Evolutionary conservation across 1,140 invertebrate genomes (phyloP), one percentile per base, ranked within the genome.

Genomic region (Dendrolimus kikuchii): DNA sequence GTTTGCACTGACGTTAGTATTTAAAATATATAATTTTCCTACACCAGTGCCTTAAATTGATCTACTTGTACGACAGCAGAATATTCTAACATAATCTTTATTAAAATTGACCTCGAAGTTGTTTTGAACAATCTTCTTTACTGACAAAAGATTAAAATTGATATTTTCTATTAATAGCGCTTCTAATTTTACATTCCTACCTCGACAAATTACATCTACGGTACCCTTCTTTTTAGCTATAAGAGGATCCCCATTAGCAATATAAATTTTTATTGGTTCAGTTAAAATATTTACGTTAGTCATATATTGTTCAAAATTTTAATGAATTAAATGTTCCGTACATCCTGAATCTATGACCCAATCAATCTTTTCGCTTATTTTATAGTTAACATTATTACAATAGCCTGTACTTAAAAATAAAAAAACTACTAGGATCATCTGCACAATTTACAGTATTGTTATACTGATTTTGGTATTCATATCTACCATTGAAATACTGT

Each of bases 281-380:
- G 56, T 47, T 57, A 65, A 51, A 6, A 38, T 40, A 56, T 47
- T 46, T 7, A 65, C 43, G 42, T 61, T 50, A 42, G 44, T 49
- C 56, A 65, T 61, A n/a, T 49, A 52, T 40, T 57, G 7, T 55
- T 59, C 53, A 53, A 44, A 57, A 9, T 54, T n/a, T 38, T 41
- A 9, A 36, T 49, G 52, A 53, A n/a, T 39, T 47, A 59, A 57
- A 43, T 61, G 53, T 45, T 65, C 8, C 23, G 55, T 51, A 9
- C 51, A 55, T n/a, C 62, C 56, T 5, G 58, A 64, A 46, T 64
- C 62, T 5, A 64, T 40, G 37, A 62, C 40, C 41, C 55, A 56
- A 39, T 42, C 6, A 45, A 53, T 50, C 46, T 49, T 45, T 44
- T 42, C 46, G 51, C 46, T 5, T 38, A 42, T 7, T 46, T 46